A percentile compares a stretch with the other conserved stretches of the same genome.
These are phyloP conservation scores for Holothuria leucospilota DNA, from an alignment of 53 echinoderm and acorn worm genomes.

Conservation along the genomic window DNA sequence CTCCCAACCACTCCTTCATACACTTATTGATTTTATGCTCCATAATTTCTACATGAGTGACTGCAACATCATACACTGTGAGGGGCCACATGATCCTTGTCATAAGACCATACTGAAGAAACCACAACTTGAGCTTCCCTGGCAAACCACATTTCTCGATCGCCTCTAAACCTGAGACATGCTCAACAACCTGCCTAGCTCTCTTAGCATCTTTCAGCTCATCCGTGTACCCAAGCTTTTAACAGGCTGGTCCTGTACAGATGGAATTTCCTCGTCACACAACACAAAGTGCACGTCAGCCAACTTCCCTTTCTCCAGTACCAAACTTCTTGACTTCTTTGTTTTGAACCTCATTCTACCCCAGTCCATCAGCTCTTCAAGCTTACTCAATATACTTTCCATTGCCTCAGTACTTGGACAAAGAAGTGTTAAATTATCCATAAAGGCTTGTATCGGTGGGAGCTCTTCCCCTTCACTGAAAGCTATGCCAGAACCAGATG, in stretches of 20 bases:
- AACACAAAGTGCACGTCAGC: conserved; percentile 38
- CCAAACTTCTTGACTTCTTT: conserved; percentile 53
- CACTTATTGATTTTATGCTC: too few species aligned
- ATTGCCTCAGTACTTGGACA: conserved; percentile 37
- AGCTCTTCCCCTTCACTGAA: conserved; percentile 37
- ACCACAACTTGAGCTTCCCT: too few species aligned
- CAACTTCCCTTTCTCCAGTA: conserved; percentile 44
- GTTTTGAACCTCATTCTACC: conserved; percentile 62
- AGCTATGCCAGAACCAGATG: too few species aligned
- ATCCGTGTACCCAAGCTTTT: conserved; percentile 48
- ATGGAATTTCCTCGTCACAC: conserved; percentile 54
- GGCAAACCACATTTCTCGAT: too few species aligned
- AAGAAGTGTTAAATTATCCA: conserved; percentile 57
- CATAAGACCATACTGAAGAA: too few species aligned
- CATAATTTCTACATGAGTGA: too few species aligned
- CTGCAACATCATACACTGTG: too few species aligned
- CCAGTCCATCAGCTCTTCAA: conserved; percentile 57
- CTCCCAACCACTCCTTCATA: too few species aligned
- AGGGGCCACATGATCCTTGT: too few species aligned
- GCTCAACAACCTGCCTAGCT: not conserved
- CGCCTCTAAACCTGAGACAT: too few species aligned
- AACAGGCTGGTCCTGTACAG: conserved; percentile 42
- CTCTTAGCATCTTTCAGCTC: conserved; percentile 48
- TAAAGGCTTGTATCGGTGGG: conserved; percentile 50
- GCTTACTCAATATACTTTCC: conserved; percentile 32